Evolutionary conservation across 2,888 invertebrate genomes (phyloP).

Genomic region (Artemia sp.): DNA sequence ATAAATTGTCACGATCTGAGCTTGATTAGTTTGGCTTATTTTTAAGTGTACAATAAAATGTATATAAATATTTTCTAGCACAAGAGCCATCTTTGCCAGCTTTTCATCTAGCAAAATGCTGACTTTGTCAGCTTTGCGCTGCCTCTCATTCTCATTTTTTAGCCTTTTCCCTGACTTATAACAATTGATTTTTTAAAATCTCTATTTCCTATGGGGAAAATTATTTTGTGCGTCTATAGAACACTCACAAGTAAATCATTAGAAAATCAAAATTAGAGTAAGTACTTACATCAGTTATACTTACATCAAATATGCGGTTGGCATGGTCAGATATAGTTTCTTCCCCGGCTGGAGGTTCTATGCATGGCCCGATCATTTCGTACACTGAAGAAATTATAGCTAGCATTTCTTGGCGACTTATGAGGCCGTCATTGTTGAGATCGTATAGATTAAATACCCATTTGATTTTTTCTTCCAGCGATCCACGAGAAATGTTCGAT

Average conservation of each 20-base stretch:
- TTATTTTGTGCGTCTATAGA: no score
- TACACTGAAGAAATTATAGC: constrained; percentile 68
- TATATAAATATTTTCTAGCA: no score
- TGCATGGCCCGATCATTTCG: constrained; percentile 63
- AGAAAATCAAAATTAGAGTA: not conserved
- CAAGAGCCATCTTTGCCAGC: no score
- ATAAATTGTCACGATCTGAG: no score
- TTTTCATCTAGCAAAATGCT: no score
- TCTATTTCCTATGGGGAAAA: no score
- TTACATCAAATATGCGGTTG: constrained; percentile 66
- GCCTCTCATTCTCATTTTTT: no score
- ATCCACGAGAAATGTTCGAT: constrained; percentile 65
- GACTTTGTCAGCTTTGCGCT: no score
- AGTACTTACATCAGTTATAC: constrained; percentile 28
- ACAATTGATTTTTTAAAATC: no score
- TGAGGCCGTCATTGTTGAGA: constrained; percentile 65
- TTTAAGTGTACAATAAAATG: no score
- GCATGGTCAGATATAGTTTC: constrained; percentile 63
- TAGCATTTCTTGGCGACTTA: constrained; percentile 65
- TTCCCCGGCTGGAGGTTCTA: constrained; percentile 52
- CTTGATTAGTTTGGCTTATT: no score
- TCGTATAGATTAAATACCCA: constrained; percentile 81
- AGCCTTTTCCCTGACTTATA: no score
- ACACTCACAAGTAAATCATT: not conserved
- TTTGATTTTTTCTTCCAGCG: constrained; percentile 62